Conservation (phyloP, 2,113 vertebrate genomes). For the Nanorana parkeri region DNA sequence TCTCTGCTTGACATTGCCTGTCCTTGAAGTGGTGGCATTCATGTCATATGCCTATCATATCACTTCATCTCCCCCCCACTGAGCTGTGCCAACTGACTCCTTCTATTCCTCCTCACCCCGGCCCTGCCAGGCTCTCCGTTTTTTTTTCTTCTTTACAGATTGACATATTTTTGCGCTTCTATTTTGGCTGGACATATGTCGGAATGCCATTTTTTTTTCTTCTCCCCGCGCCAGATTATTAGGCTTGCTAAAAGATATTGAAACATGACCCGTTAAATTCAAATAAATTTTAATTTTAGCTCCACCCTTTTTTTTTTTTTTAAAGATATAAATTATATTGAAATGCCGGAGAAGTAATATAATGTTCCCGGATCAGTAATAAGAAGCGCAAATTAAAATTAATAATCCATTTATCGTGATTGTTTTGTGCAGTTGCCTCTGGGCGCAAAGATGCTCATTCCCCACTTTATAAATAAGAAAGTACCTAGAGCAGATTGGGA, state of each 20-base stretch:
- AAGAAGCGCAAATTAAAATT: slow-evolving; percentile 55
- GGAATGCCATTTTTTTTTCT: slow-evolving; percentile 29
- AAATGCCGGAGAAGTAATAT: slow-evolving; percentile 50
- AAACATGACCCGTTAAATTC: slow-evolving; percentile 46
- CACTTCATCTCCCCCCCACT: slow-evolving; percentile 33
- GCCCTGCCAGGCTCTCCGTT: neutral
- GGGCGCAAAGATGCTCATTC: slow-evolving; percentile 51
- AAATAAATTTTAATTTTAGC: slow-evolving; percentile 57
- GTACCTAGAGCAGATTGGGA: slow-evolving; percentile 51
- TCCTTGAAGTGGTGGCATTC: slow-evolving; percentile 24
- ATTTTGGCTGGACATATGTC: slow-evolving; percentile 55
- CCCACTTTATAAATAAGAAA: slow-evolving; percentile 57
- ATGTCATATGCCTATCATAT: slow-evolving; percentile 54
- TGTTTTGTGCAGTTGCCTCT: slow-evolving; percentile 56
- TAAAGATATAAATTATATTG: slow-evolving; percentile 55
- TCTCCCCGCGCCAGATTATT: neutral
- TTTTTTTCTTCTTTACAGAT: neutral
- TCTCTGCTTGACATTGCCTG: slow-evolving; percentile 45
- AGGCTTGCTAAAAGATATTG: slow-evolving; percentile 47
- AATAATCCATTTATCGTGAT: slow-evolving; percentile 57
- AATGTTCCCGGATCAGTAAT: slow-evolving; percentile 52
- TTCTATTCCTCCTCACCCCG: neutral
- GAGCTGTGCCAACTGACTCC: slow-evolving; percentile 34
- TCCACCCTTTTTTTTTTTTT: slow-evolving; percentile 43
- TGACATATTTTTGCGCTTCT: slow-evolving; percentile 48